Base-by-base conservation (phyloP, 2,113 vertebrate species). In the Caranx melampygus region DNA sequence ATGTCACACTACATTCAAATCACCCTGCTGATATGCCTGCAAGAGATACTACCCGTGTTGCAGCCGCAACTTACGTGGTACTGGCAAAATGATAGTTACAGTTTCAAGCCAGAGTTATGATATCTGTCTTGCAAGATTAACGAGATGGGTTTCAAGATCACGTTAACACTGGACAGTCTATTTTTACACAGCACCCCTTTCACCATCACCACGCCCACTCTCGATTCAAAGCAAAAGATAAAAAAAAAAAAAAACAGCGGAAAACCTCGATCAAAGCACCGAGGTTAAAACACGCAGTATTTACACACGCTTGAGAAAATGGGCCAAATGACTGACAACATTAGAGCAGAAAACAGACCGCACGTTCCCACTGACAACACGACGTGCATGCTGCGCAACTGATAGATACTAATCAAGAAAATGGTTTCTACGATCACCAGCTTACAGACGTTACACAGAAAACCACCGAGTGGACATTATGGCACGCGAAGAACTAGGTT, bases 131-230 rank as follows among this genome's bases (percentile, higher is more conserved):
- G 79, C 13, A 51, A 81, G 80, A 84, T 88, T 81, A 88, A 83
- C 83, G 70, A 78, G 47, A 55, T 33, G 58, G 78, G 34, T 80
- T 77, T 73, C 58, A 55, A 69, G 84, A 73, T 84, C 80, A 86
- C 78, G 47, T 86, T 84, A 54, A 70, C 85, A 7, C 63, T 9
- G 76, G 73, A 78, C 21, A 21, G 33, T 77, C 90, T 90, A 91
- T 91, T 91, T 89, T 90, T 91, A 82, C 64, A 74, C 72, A 49
- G 52, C 71, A 77, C 10, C 55, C 58, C 62, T 49, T 47, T 59
- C 13, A 47, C 40, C 57, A 59, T 66, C 55, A 74, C 92, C 91
- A 88, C 89, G 88, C 92, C 89, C 88, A 90, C 89, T 86, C 77
- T 71, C 71, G 73, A 75, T 15, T 75, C 14, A 35, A 58, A 86